These are phyloP conservation scores for Drosophila villosipedis DNA, from an alignment of 2,888 invertebrate species.

Conservation along the genomic window DNA sequence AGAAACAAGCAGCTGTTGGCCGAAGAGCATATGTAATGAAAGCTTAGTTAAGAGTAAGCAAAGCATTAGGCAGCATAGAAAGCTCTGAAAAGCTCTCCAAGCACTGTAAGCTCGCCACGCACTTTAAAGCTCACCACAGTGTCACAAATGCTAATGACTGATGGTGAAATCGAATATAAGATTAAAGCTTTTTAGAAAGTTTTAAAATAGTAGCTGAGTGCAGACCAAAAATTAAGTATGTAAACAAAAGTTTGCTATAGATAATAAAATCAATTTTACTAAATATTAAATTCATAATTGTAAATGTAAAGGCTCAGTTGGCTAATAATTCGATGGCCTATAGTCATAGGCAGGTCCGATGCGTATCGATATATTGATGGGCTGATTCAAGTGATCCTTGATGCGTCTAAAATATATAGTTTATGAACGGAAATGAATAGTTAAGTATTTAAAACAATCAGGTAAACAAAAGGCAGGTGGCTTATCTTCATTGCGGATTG, in stretches of 20 bases:
- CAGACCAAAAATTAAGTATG: background rate
- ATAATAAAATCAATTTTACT: background rate
- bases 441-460: background rate
- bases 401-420: constrained; percentile 35
- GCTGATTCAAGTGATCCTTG: constrained; percentile 54
- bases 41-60: constrained; percentile 1
- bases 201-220: background rate
- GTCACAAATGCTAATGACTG: background rate
- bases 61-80: constrained; percentile 3
- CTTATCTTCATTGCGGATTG: constrained; percentile 53
- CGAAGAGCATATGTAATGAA: constrained; percentile 39
- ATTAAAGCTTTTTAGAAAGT: constrained; percentile 16
- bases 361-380: constrained; percentile 64
- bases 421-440: background rate
- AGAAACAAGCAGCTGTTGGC: constrained; percentile 22
- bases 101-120: background rate
- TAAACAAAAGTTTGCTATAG: background rate
- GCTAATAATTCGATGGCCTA: constrained; percentile 50
- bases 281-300: background rate
- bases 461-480: constrained; percentile 36
- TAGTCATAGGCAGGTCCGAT: constrained; percentile 67
- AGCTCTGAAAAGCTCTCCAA: constrained; percentile 14
- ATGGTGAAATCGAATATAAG: background rate
- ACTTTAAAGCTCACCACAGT: constrained; percentile 18
- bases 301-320: background rate